Evolutionary conservation across 2,888 invertebrate genomes (phyloP), one percentile per base, ranked within the genome.

Genomic region (Dusona sp.): DNA sequence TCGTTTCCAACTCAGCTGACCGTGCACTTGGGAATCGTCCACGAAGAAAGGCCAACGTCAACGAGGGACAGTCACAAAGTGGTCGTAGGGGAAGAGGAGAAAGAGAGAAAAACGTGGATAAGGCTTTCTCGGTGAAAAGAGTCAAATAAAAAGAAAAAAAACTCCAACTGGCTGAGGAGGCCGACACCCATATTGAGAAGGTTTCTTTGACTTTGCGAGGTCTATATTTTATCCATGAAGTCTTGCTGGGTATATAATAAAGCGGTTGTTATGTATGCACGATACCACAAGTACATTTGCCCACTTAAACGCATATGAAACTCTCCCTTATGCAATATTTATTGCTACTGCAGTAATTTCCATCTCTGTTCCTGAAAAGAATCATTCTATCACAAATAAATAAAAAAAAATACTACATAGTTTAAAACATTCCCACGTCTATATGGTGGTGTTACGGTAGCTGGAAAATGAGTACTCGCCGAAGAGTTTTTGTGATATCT

Each of bases 161-260:
- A 61, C 57, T n/a, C 38, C 73, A 74, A 78, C 73, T 73, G n/a
- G 48, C 80, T 22, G 80, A 74, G 83, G 83, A 80, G 80, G 73
- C 86, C 80, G 86, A 86, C 80, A 86, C 80, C 86, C 86, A 86
- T 86, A 86, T 86, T 51, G 83, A 83, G 86, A 80, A 83, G 68
- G 73, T 73, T 83, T 84, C 86, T 77, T 80, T 51, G 65, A 75
- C 75, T 83, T 68, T 25, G 51, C 83, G 68, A 86, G 83, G 86
- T 86, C 86, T 86, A 86, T 86, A 86, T 83, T 86, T 86, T 83
- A 86, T 84, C 83, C 86, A 70, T 73, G 80, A 83, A 78, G 83
- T 77, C 38, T n/a, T n/a, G 51, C 38, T 67, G n/a, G 61, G n/a
- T 61, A 73, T 80, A 64, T 78, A 74, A 86, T 86, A 77, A 80